Evolutionary conservation across 1,140 invertebrate species (phyloP), one percentile per base, ranked within the genome.

Genomic region (Lasaia peninsularis): DNA sequence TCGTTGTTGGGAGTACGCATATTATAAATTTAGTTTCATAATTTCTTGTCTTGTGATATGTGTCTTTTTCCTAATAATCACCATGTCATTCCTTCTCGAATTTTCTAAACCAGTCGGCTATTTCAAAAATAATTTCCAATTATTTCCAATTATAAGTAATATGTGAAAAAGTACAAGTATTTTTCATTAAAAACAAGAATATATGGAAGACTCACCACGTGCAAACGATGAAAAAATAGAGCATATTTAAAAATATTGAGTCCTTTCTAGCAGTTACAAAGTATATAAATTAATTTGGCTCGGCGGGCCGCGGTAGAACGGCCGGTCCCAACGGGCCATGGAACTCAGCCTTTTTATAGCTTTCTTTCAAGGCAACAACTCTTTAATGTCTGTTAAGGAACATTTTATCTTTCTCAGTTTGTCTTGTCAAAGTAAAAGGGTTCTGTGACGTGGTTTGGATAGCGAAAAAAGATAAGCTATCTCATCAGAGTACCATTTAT

Each of bases 381-480:
- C 78, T 86, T 84, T 86, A 87, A 87, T 84, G 84, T 83, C 71
- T 71, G 75, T 74, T 80, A 80, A 84, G 72, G 76, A 82, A 72
- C 72, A 79, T 86, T 86, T 87, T 86, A 84, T 86, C 82, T 84
- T 75, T 81, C 75, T 79, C 79, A 84, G 75, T 85, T 80, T 77
- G 73, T 78, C 74, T 71, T 78, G 62, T 73, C 71, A 71, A 78
- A 78, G 72, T 67, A 85, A 79, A 86, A 82, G 84, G 81, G 84
- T 84, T 80, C 74, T 55, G 75, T 78, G 75, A 81, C 79, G 83
- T 72, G 75, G 63, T 78, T 75, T 73, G 70, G 80, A 82, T 82
- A 74, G 68, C 71, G 70, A 60, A 67, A 78, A 77, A 74, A 80
- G 78, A 78, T 82, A 78, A 80, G 77, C 75, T 68, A 33, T 53